phyloP scores from a whole-genome alignment of 2,113 vertebrate species.

The Cyanistes caeruleus region DNA sequence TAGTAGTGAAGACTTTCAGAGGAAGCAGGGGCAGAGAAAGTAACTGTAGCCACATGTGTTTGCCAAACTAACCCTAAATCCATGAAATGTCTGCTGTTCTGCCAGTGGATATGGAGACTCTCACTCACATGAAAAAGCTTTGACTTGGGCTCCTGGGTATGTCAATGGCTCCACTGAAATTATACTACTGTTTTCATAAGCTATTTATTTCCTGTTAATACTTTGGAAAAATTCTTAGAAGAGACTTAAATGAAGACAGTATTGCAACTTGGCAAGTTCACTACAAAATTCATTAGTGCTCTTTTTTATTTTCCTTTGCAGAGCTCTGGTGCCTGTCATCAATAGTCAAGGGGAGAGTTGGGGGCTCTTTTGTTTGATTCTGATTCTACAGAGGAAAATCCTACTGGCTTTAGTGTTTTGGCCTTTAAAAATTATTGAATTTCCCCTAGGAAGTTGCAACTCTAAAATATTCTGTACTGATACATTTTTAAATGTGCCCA shows the following conservation, averaged over 20 bases:
- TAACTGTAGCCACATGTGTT: not conserved
- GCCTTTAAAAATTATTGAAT: conserved; percentile 18
- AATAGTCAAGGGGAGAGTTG: not conserved
- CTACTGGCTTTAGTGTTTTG: conserved; percentile 16
- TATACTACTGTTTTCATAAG: conserved; percentile 53
- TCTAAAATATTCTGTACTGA: conserved; percentile 20
- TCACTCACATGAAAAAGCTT: not conserved
- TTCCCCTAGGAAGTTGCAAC: conserved; percentile 31
- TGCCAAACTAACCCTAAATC: not conserved
- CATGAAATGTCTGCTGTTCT: not conserved
- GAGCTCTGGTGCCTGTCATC: conserved; percentile 23
- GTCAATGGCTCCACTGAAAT: conserved; percentile 28
- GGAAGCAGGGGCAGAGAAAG: not conserved
- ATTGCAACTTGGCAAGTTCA: conserved; percentile 42
- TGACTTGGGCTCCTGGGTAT: conserved; percentile 10
- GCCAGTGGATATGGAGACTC: not conserved
- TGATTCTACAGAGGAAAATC: conserved; percentile 22
- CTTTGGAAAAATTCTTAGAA: conserved; percentile 55
- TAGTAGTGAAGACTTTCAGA: not conserved
- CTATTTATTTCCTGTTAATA: conserved; percentile 59
- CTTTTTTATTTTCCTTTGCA: not conserved
- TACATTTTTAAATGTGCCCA: conserved; percentile 52
- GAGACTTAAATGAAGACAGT: conserved; percentile 41
- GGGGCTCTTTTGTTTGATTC: not conserved
- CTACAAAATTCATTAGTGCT: conserved; percentile 36